A percentile compares a stretch with the other conserved stretches of the same genome.
phyloP scores from a whole-genome alignment of 2,113 vertebrate species.

The Poicephalus meyeri region DNA sequence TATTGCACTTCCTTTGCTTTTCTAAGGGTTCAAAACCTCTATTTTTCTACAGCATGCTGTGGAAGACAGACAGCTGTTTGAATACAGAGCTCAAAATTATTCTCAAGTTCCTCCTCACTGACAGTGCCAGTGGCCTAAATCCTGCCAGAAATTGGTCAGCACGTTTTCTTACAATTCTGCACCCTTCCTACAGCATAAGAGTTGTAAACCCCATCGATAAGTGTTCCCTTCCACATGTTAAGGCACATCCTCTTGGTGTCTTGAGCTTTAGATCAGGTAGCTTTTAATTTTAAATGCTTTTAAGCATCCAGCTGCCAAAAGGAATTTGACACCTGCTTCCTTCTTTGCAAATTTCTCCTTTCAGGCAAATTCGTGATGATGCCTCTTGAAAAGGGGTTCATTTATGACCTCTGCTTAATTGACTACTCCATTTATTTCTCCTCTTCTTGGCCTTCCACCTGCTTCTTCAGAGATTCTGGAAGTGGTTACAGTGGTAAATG shows the following conservation, averaged over 20 bases:
- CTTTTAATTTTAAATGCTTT: neutral
- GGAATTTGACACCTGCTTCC: conserved; percentile 25
- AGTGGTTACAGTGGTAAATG: neutral
- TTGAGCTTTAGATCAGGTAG: conserved; percentile 27
- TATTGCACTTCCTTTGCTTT: conserved; percentile 58
- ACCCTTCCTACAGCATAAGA: neutral
- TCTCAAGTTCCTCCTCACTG: conserved; percentile 25
- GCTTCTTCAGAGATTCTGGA: conserved; percentile 4
- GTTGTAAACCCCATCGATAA: neutral
- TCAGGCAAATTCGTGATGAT: neutral
- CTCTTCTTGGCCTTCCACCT: neutral
- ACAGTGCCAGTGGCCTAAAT: neutral
- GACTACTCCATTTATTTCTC: neutral
- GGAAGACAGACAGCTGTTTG: conserved; percentile 56
- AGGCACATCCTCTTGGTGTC: neutral
- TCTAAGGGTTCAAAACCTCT: conserved; percentile 40
- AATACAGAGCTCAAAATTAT: conserved; percentile 13
- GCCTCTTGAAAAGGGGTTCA: neutral
- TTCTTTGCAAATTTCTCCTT: conserved; percentile 19
- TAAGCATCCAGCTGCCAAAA: conserved; percentile 6
- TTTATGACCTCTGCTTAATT: conserved; percentile 15
- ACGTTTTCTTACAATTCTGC: neutral
- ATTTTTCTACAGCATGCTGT: conserved; percentile 2
- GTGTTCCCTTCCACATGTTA: neutral
- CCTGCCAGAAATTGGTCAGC: neutral